phyloP scores from a whole-genome alignment of 2,113 vertebrate genomes.

The Motacilla tschutschensis region DNA sequence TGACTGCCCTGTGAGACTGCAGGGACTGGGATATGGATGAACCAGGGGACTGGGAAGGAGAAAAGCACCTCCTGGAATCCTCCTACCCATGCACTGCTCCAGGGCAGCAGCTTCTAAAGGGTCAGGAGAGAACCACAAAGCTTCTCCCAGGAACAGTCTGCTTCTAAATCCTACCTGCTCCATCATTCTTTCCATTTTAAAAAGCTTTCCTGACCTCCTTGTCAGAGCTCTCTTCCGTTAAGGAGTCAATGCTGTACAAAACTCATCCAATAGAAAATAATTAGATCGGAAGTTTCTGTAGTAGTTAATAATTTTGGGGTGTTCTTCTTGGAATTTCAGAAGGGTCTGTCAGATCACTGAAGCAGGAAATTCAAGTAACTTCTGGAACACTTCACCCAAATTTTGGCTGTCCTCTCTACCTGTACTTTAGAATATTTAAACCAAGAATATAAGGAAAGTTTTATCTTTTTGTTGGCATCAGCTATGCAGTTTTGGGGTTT shows the following conservation, averaged over 20 bases:
- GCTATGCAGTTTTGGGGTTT: background rate
- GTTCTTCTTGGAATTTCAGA: slow-evolving; percentile 1
- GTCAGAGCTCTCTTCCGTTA: background rate
- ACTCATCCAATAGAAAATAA: background rate
- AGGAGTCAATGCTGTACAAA: background rate
- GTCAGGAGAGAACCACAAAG: background rate
- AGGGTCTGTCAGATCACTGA: background rate
- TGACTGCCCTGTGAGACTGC: background rate
- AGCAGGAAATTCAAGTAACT: background rate
- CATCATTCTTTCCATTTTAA: background rate
- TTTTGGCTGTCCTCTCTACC: background rate
- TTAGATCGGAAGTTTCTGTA: background rate
- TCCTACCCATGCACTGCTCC: background rate
- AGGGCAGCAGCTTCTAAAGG: background rate
- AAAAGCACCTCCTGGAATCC: background rate
- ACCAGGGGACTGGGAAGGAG: background rate
- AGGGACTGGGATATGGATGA: background rate
- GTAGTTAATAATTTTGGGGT: background rate
- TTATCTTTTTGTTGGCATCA: background rate
- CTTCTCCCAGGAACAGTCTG: background rate
- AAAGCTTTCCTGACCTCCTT: background rate
- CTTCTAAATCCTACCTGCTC: background rate
- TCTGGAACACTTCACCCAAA: background rate
- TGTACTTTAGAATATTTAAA: background rate
- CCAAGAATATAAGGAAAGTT: background rate